These are phyloP conservation scores for Callospermophilus lateralis DNA, from an alignment of 2,113 vertebrate genomes.

Conservation along the genomic window DNA sequence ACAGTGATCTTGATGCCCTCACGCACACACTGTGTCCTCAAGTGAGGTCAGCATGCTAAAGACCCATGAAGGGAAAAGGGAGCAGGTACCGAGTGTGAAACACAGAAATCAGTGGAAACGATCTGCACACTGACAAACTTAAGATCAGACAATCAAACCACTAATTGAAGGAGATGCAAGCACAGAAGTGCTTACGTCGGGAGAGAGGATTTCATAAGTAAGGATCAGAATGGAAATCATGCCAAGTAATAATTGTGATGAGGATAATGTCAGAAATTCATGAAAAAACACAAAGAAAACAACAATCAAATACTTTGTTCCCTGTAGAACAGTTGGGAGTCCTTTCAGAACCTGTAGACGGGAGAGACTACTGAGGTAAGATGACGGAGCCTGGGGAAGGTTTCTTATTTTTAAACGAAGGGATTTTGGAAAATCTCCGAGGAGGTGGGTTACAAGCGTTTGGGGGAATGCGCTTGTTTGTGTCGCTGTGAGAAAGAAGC, in stretches of 20 bases:
- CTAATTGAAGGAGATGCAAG: not conserved
- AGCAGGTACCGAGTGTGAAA: not conserved
- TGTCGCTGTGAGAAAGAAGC: not conserved
- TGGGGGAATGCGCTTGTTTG: not conserved
- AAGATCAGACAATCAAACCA: not conserved
- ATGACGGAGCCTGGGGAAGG: not conserved
- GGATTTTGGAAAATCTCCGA: not conserved
- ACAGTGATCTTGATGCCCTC: not conserved
- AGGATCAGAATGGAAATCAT: not conserved
- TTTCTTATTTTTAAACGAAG: not conserved
- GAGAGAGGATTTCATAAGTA: not conserved
- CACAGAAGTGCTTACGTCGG: not conserved
- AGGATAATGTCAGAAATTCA: not conserved
- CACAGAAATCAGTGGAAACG: not conserved
- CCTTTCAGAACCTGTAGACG: not conserved
- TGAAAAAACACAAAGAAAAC: not conserved
- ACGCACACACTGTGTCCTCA: not conserved
- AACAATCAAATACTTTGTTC: not conserved
- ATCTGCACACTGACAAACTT: not conserved
- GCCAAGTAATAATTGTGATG: not conserved
- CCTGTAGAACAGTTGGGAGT: not conserved
- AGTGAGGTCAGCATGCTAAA: not conserved
- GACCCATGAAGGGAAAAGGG: not conserved
- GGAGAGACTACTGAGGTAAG: not conserved
- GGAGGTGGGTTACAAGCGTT: not conserved